phyloP scores from a whole-genome alignment of 1,140 invertebrate genomes.

The Drosophila nigrodunni region DNA sequence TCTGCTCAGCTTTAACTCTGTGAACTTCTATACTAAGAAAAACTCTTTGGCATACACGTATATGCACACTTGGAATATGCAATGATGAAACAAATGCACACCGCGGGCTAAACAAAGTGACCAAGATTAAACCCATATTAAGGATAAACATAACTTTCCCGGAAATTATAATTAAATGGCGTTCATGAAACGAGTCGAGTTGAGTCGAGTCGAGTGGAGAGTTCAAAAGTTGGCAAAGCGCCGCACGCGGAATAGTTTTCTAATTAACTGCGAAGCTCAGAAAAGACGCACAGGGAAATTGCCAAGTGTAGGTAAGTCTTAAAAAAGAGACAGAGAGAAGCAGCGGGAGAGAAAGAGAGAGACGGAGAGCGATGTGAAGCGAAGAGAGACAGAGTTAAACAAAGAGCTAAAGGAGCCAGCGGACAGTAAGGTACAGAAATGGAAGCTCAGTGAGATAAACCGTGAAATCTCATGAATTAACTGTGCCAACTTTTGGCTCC shows the following conservation, averaged over 20 bases:
- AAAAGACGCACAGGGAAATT: constrained; percentile 37
- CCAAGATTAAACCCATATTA: constrained; percentile 40
- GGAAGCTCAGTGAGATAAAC: constrained; percentile 65
- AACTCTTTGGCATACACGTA: too few relatives aligned
- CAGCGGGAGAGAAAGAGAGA: constrained; percentile 11
- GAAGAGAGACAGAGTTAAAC: constrained; percentile 3
- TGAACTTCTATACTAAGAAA: too few relatives aligned
- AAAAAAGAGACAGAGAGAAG: not conserved
- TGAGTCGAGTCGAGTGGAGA: constrained; percentile 31
- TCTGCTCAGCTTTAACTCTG: too few relatives aligned
- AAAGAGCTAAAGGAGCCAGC: constrained; percentile 11
- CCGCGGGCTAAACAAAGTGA: constrained; percentile 38
- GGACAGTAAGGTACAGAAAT: constrained; percentile 1
- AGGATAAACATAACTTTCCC: constrained; percentile 59
- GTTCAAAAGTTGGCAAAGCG: constrained; percentile 69
- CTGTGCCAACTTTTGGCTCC: constrained; percentile 73
- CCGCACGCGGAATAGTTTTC: constrained; percentile 71
- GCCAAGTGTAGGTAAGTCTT: not conserved
- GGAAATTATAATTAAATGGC: constrained; percentile 69
- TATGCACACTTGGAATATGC: not conserved
- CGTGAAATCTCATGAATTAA: constrained; percentile 81
- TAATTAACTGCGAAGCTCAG: constrained; percentile 67
- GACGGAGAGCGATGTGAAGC: not conserved
- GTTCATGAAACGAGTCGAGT: constrained; percentile 28
- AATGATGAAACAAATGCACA: not conserved